Conservation (phyloP, 1,140 invertebrate species). For the Leucophenga varia region DNA sequence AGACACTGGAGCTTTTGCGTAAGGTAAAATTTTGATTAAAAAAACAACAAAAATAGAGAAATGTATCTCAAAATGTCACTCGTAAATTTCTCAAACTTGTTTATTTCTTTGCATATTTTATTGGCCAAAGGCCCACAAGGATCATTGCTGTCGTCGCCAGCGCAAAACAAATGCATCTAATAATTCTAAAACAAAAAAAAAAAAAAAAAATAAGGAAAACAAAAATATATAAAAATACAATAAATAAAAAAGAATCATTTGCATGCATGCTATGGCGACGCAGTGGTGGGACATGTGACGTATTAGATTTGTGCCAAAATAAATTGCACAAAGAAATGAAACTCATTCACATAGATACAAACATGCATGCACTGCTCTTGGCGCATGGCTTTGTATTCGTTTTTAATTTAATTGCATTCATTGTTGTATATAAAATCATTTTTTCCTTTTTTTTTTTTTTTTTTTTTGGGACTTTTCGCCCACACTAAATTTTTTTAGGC, state of each 20-base stretch:
- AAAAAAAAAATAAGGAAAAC: conserved; percentile 11
- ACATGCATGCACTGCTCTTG: conserved; percentile 6
- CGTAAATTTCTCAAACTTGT: conserved; percentile 50
- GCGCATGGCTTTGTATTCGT: conserved; percentile 18
- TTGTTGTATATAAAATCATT: conserved; percentile 3
- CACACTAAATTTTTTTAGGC: conserved; percentile 59
- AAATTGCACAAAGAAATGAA: conserved; percentile 51
- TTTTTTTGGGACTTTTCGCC: conserved; percentile 4
- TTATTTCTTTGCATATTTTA: conserved; percentile 8
- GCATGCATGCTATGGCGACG: no score
- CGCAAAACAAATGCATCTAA: conserved; percentile 37
- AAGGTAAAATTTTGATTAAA: conserved; percentile 66
- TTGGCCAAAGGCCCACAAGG: conserved; percentile 57
- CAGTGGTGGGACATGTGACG: background rate
- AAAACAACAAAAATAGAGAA: no score
- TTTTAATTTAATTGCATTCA: conserved; percentile 51
- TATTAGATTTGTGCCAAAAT: conserved; percentile 44
- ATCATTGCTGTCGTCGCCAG: no score
- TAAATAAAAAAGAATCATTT: no score
- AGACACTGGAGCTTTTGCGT: conserved; percentile 70
- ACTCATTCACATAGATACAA: conserved; percentile 24
- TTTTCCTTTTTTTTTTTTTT: no score
- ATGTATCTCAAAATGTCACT: no score
- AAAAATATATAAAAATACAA: no score
- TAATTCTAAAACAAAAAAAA: conserved; percentile 25